Percentiles rank a stretch among this genome's conserved stretches.
These are phyloP conservation scores for Heterohyrax brucei DNA, from an alignment of 2,797 vertebrate genomes.

Conservation along the genomic window DNA sequence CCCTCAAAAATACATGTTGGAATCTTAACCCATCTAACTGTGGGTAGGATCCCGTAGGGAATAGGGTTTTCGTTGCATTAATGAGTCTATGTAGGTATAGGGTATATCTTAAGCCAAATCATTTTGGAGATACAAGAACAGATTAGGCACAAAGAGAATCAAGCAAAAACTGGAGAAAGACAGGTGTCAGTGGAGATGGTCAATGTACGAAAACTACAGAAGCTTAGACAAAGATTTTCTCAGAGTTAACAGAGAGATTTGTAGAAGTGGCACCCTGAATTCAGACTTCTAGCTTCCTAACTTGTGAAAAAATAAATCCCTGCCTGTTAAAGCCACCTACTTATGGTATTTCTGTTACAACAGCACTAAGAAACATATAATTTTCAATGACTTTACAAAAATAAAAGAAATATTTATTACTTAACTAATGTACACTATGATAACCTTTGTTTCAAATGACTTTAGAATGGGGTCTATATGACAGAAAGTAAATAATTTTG, in stretches of 20 bases:
- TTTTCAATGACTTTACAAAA: background rate
- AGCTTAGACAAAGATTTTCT: background rate
- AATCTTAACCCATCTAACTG: background rate
- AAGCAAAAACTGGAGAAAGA: background rate
- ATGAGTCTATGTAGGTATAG: background rate
- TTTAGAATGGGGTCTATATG: background rate
- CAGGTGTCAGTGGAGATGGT: background rate
- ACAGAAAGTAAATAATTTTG: background rate
- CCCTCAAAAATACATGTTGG: too few species aligned
- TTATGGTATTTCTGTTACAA: background rate
- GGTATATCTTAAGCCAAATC: background rate
- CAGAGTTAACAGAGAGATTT: background rate
- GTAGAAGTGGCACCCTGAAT: background rate
- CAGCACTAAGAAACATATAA: background rate
- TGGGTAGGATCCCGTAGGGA: background rate
- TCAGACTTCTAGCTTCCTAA: background rate
- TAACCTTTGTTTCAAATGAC: background rate
- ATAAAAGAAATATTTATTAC: background rate
- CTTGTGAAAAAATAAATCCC: background rate
- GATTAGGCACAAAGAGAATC: background rate
- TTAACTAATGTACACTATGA: background rate
- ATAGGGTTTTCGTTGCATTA: background rate
- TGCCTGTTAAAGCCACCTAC: background rate
- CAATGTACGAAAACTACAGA: too few species aligned
- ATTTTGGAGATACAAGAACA: background rate